Evolutionary conservation across 1,140 invertebrate genomes (phyloP).

Genomic region (Pemphigus obesinymphae): DNA sequence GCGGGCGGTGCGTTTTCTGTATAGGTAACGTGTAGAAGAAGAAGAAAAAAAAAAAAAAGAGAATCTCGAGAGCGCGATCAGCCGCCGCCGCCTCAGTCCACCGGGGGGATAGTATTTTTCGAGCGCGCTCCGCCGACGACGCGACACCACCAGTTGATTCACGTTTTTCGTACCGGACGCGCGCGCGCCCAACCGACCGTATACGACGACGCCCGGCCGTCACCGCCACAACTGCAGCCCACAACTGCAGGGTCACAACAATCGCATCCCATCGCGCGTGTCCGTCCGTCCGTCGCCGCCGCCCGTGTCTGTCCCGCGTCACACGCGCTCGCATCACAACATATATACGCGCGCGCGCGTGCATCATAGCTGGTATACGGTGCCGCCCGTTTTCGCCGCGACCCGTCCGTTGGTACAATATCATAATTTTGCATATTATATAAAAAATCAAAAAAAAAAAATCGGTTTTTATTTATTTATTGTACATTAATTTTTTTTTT

Average conservation of each 20-base stretch:
- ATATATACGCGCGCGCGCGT: background rate
- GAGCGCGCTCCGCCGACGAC: background rate
- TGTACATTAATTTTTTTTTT: no score
- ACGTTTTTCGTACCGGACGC: background rate
- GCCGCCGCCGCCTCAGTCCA: background rate
- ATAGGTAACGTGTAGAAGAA: background rate
- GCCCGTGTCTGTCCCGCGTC: background rate
- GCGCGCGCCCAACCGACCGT: background rate
- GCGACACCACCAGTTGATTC: constrained; percentile 28
- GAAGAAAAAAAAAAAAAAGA: no score
- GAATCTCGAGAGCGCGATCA: no score
- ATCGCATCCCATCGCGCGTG: background rate
- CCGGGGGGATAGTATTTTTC: background rate
- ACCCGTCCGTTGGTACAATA: no score
- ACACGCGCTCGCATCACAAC: background rate
- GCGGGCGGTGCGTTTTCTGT: no score
- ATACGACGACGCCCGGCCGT: background rate
- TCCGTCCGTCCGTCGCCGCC: background rate
- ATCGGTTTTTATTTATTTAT: no score
- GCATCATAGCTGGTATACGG: no score
- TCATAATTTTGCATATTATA: no score
- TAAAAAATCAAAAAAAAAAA: no score
- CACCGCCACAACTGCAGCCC: background rate
- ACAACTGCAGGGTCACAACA: background rate
- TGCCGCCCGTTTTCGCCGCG: background rate